Evolutionary conservation across 2,888 invertebrate species (phyloP).

Genomic region (Eupithecia abbreviata): DNA sequence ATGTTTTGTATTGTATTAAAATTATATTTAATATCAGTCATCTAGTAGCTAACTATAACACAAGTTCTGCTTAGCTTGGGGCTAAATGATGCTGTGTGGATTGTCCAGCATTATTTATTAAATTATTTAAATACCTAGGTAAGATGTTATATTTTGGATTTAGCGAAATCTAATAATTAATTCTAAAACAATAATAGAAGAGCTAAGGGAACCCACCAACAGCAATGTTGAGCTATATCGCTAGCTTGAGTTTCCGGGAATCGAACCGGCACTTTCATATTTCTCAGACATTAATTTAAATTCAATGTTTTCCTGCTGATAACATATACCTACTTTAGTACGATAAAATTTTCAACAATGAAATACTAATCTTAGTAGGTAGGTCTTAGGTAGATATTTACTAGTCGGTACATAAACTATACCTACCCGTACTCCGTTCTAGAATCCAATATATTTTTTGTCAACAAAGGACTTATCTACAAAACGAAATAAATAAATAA

Average conservation of each 20-base stretch:
- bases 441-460: background rate
- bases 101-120: too few relatives aligned
- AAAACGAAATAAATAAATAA: background rate
- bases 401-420: background rate
- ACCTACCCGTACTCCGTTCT: background rate
- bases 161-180: too few relatives aligned
- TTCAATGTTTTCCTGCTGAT: background rate
- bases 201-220: background rate
- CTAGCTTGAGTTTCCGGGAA: background rate
- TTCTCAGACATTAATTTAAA: background rate
- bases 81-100: too few relatives aligned
- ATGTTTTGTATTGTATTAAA: too few relatives aligned
- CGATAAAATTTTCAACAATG: background rate
- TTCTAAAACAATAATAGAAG: too few relatives aligned
- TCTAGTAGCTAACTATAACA: too few relatives aligned
- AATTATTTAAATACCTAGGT: too few relatives aligned
- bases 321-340: background rate
- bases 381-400: background rate
- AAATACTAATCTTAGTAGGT: background rate
- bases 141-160: background rate
- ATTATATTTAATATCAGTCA: too few relatives aligned
- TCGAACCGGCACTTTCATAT: background rate
- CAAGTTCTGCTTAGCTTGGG: too few relatives aligned
- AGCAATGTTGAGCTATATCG: background rate
- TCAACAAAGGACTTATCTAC: background rate